A percentile compares a stretch with the other conserved stretches of the same genome.
Evolutionary conservation across 37 sponge, comb jelly and placozoan genomes (phyloP).

Genomic region (Spongia lamella): DNA sequence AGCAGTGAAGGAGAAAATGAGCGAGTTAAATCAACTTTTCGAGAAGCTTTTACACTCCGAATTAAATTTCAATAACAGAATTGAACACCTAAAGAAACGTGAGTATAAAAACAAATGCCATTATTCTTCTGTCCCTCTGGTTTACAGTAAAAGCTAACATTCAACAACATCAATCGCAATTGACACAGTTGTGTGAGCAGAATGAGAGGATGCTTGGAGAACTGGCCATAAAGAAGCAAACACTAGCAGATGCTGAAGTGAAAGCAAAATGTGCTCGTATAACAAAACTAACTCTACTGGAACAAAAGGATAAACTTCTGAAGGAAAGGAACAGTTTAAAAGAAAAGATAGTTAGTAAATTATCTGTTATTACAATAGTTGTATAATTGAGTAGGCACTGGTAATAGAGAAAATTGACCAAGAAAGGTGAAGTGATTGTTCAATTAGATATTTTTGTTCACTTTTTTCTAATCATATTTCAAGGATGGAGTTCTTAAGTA

Average conservation of each 20-base stretch:
- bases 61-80: slow-evolving; percentile 43
- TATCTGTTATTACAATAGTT: no score
- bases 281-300: slow-evolving; percentile 19
- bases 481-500: not conserved
- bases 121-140: no score
- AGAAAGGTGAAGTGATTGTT: not conserved
- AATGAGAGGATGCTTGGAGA: slow-evolving; percentile 32
- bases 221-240: slow-evolving; percentile 48
- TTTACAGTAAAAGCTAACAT: slow-evolving; percentile 36
- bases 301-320: slow-evolving; percentile 16
- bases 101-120: slow-evolving; percentile 4
- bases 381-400: slow-evolving; percentile 9
- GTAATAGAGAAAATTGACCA: slow-evolving; percentile 4
- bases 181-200: slow-evolving; percentile 3
- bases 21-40: slow-evolving; percentile 66
- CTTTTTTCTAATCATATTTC: not conserved
- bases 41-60: slow-evolving; percentile 77
- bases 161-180: slow-evolving; percentile 10
- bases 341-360: not conserved
- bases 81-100: slow-evolving; percentile 42
- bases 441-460: not conserved
- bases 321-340: slow-evolving; percentile 7
- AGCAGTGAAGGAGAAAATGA: slow-evolving; percentile 51
- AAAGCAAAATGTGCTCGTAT: slow-evolving; percentile 17
- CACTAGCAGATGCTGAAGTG: slow-evolving; percentile 54